Evolutionary conservation across 2,888 invertebrate species (phyloP), one percentile per base, ranked within the genome.

Genomic region (Eugnorisma glareosa): DNA sequence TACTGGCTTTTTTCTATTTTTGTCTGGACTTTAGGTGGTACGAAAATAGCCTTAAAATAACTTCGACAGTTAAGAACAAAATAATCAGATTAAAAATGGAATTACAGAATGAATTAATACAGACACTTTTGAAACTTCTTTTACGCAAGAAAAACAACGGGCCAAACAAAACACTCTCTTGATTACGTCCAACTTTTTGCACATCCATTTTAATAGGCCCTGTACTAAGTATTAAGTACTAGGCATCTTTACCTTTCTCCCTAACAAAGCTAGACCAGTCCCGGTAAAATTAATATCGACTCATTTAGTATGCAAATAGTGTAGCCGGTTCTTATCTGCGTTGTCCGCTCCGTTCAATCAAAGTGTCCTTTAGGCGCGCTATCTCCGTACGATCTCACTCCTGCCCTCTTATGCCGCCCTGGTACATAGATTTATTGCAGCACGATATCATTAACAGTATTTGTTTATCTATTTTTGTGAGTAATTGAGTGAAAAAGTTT

Each of bases 261-360:
- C 76, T 79, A 84, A 88, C 87, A 81, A 86, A 89, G 90, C 89
- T 88, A 89, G 90, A 82, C 87, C 75, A 86, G 90, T 92, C 90
- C 83, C 81, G 89, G 91, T 91, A 92, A 95, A 95, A 96, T 95
- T 96, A 95, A 96, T 96, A 96, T 94, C 89, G 90, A 89, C 94
- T 96, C 95, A 94, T 96, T 96, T 94, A 96, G 93, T 95, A 96
- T 96, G 96, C 95, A 95, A 96, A 96, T 96, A 94, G 94, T 91
- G 90, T 90, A 91, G 92, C 91, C 90, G 83, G 87, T 83, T 81
- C 93, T 95, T 96, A 96, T 96, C 95, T 93, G 81, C 85, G 89
- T 93, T 94, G 96, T 96, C 96, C 95, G 93, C 92, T 93, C 90
- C 95, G 95, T 95, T 96, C 96, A 95, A 96, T 96, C 96, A 96